Evolutionary conservation across 2,797 vertebrate species (phyloP).

Genomic region (Melopsittacus undulatus): DNA sequence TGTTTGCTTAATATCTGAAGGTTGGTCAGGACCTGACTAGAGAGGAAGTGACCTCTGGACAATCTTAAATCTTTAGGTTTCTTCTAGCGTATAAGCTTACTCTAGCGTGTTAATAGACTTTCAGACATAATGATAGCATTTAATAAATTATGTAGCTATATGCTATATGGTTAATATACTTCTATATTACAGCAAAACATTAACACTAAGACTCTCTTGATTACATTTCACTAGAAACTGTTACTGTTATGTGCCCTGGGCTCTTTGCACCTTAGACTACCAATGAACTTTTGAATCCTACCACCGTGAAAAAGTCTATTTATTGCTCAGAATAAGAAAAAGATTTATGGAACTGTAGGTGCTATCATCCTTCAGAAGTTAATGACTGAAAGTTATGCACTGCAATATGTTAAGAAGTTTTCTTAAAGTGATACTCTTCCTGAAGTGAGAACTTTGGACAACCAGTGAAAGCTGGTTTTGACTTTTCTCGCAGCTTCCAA

Average conservation of each 20-base stretch:
- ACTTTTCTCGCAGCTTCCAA: not conserved
- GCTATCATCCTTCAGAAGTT: not conserved
- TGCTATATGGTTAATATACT: not conserved
- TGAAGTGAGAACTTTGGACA: not conserved
- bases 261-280: not conserved
- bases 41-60: not conserved
- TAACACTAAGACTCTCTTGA: not conserved
- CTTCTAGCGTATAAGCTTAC: not conserved
- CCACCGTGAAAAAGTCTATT: not conserved
- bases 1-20: not conserved
- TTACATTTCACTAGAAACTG: not conserved
- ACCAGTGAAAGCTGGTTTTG: not conserved
- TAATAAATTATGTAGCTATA: not conserved
- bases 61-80: not conserved
- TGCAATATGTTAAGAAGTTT: not conserved
- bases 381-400: not conserved
- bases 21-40: not conserved
- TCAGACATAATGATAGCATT: not conserved
- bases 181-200: not conserved
- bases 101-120: not conserved
- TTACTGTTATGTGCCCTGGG: not conserved
- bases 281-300: slow-evolving; percentile 10
- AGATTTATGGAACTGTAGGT: not conserved
- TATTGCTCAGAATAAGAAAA: not conserved
- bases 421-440: not conserved